Conservation (phyloP, 37 sponge, comb jelly and placozoan genomes). For the Tethya wilhelma region DNA sequence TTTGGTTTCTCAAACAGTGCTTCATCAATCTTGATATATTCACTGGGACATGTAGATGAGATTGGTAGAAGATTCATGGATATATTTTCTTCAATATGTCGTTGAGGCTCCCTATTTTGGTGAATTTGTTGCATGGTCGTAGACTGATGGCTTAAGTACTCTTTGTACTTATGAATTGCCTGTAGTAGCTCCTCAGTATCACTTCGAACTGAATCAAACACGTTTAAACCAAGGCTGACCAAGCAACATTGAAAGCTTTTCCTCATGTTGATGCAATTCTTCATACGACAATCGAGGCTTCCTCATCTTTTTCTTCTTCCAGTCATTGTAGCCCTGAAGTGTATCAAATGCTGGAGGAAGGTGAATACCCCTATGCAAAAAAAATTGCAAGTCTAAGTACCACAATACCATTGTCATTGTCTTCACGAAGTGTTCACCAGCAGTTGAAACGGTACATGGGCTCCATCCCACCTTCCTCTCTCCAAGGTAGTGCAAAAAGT, state of each 20-base stretch:
- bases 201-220: background rate
- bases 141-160: too few relatives aligned
- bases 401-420: too few relatives aligned
- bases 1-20: background rate
- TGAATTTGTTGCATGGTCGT: too few relatives aligned
- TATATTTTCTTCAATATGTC: too few relatives aligned
- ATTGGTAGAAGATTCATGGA: too few relatives aligned
- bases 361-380: slow-evolving; percentile 2
- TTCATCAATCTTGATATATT: background rate
- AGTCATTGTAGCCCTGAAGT: slow-evolving; percentile 7
- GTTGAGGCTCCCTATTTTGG: too few relatives aligned
- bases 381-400: too few relatives aligned
- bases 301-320: slow-evolving; percentile 8
- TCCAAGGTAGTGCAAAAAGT: too few relatives aligned
- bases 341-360: slow-evolving; percentile 4
- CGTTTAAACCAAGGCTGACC: slow-evolving; percentile 22
- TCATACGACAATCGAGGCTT: slow-evolving; percentile 3
- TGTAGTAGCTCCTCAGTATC: background rate
- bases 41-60: background rate
- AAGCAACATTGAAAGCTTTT: slow-evolving; percentile 6
- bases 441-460: too few relatives aligned
- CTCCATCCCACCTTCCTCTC: too few relatives aligned
- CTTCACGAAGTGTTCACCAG: too few relatives aligned
- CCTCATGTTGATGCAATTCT: slow-evolving; percentile 1
- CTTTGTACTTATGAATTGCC: too few relatives aligned